Evolutionary conservation across 2,888 invertebrate genomes (phyloP).

Genomic region (Amphipyra tragopoginis): DNA sequence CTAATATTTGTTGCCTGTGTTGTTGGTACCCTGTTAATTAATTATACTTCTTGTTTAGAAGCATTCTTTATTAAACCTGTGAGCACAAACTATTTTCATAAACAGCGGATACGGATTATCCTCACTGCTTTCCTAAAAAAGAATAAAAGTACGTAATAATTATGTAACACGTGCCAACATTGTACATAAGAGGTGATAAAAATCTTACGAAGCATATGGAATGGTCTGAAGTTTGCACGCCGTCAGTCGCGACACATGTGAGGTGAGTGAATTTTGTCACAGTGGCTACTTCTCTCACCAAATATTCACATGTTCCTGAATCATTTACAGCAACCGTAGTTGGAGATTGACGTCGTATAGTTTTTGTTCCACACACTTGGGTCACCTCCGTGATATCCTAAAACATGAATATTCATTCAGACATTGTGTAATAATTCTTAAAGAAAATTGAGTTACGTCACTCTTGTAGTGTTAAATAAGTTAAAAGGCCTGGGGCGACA

Average conservation of each 20-base stretch:
- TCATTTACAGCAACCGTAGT: slow-evolving; percentile 32
- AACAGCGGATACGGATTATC: slow-evolving; percentile 66
- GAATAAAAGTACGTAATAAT: slow-evolving; percentile 42
- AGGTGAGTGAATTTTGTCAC: slow-evolving; percentile 23
- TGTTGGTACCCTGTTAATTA: not conserved
- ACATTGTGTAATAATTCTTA: slow-evolving; percentile 3
- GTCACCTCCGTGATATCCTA: slow-evolving; percentile 25
- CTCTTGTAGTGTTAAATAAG: slow-evolving; percentile 15
- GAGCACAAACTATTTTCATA: slow-evolving; percentile 74
- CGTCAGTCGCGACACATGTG: slow-evolving; percentile 39
- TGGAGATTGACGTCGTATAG: slow-evolving; percentile 26
- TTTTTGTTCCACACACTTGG: slow-evolving; percentile 13
- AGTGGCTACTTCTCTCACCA: slow-evolving; percentile 21
- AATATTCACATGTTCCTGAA: slow-evolving; percentile 2
- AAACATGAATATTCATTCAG: slow-evolving; percentile 17
- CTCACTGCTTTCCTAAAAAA: slow-evolving; percentile 62
- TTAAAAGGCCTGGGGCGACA: slow-evolving; percentile 5
- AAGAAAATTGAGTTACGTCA: slow-evolving; percentile 2
- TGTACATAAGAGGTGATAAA: slow-evolving; percentile 44
- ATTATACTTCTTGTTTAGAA: slow-evolving; percentile 6
- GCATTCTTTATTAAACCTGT: slow-evolving; percentile 61
- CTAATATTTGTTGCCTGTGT: not conserved
- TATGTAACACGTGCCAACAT: slow-evolving; percentile 14
- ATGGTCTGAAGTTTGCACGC: slow-evolving; percentile 77
- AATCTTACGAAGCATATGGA: slow-evolving; percentile 75